Evolutionary conservation across 2,888 invertebrate species (phyloP), one percentile per base, ranked within the genome.

Genomic region (Scelioninae gen. 1): DNA sequence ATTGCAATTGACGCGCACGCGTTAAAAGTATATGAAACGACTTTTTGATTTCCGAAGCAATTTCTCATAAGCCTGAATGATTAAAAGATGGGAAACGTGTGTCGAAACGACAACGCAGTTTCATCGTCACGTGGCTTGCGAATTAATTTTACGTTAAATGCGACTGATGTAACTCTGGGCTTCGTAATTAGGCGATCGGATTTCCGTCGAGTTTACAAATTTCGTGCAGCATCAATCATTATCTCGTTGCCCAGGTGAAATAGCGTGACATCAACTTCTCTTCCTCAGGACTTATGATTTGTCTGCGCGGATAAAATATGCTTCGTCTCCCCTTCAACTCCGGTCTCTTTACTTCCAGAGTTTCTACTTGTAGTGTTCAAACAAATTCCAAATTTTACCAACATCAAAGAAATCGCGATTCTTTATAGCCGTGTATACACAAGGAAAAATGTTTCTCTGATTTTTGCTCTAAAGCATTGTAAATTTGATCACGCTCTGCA

Each of bases 161-260:
- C 49, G 68, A 62, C 68, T 60, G 65, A 56, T 55, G 74, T 75
- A 49, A 65, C 56, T 75, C 5, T 32, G 6, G 40, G 31, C 75
- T 66, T 77, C 69, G 77, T 77, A 69, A 77, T 77, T 69, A 77
- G 69, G 29, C 69, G 69, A 77, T 77, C 53, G 58, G 72, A 77
- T 74, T 74, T 74, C 77, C 38, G 63, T 62, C 49, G 77, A 63
- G 63, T 82, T 68, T 74, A 77, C 77, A 71, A 74, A 82, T 82
- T 77, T 82, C 66, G 60, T 43, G 56, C 47, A 53, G 74, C 76
- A 78, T 82, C 82, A 74, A 82, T 82, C 82, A 82, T 78, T 82
- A 68, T 40, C 68, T 68, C 74, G 58, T 74, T 82, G 51, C 62
- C 56, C 49, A 62, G 55, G 58, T 60, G 66, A 77, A 68, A 62